Base-by-base conservation (phyloP, 2,113 vertebrate species). In the Opisthocomus hoazin region DNA sequence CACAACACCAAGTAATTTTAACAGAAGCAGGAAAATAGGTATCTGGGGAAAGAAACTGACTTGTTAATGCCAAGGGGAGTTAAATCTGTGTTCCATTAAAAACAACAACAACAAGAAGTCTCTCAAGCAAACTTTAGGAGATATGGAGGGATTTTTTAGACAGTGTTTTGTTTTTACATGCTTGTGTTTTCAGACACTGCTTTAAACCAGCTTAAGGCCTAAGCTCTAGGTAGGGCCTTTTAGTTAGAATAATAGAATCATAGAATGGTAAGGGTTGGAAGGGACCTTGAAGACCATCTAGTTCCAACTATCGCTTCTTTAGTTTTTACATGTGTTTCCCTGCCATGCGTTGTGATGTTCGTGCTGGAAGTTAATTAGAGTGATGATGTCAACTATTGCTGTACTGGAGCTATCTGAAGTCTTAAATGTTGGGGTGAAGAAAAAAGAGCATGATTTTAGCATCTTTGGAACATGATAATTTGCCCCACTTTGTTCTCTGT, bases 361-460 rank as follows among this genome's bases (percentile, higher is more conserved):
- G 11, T 27, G 43, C 53, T 95, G 64, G 51, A 60, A 71, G 39
- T 60, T 32, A 37, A 18, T 19, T 8, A 6, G 16, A 89, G 30
- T 18, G 16, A 24, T 57, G 20, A 10, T 1, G 1, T 11, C 54
- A 77, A 5, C 12, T 74, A 6, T 57, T 73, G 15, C 43, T 75
- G 87, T 20, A 29, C 21, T 63, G 29, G 36, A 71, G 27, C 36
- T 20, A 11, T 11, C 61, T 68, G 66, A 57, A n/a, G 14, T 54
- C 17, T 51, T 29, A 5, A 56, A 26, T 45, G 5, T 3, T 65
- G 24, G 3, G 4, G 19, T 16, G 2, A 1, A 4, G n/a, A 5
- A 4, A 11, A 22, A 34, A 20, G 13, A 60, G 5, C 23, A 24
- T 2, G 5, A 27, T 37, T 70, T 57, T 53, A 69, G 27, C 63